Base-by-base conservation (phyloP, 2,797 vertebrate genomes). In the Netta rufina region DNA sequence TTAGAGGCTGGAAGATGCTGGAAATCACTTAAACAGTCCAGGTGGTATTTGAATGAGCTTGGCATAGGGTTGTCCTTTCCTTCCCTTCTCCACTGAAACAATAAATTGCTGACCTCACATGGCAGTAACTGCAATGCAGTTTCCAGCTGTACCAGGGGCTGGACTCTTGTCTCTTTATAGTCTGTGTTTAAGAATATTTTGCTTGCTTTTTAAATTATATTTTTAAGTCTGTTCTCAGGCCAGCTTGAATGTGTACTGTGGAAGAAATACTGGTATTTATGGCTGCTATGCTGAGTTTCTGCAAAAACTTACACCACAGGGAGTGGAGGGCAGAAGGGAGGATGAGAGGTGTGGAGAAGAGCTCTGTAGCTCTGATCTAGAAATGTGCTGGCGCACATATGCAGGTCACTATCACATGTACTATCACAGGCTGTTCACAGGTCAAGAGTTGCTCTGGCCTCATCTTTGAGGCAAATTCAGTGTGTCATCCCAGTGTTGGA, bases 81-180 rank as follows among this genome's bases (percentile, higher is more conserved):
- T 87, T 47, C n/a, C 11, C 7, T 24, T 41, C 56, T 66, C 56
- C 49, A 76, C 28, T 64, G 70, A 84, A 90, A 62, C 5, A 82
- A 41, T 6, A 72, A 66, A 30, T 38, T 66, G 27, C 62, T 96
- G 85, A 64, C 56, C 49, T 92, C 65, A 95, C 88, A 94, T 87
- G 84, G 65, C 57, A 87, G 74, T 41, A 30, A 28, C 64, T 76
- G 76, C 67, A 62, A 28, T 13, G 66, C 62, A 56, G 33, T 36
- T 84, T 49, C 60, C 53, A 58, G 38, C 74, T 83, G 54, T 65
- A 71, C 85, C 75, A 75, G 77, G n/a, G 47, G 53, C n/a, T 0
- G 0, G 71, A 43, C 11, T 7, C 24, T 61, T 79, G 27, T 51
- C 45, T 77, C 24, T 65, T 45, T 56, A 53, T n/a, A 19, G 57